phyloP scores from a whole-genome alignment of 2,888 invertebrate genomes.

The Anodontia alba region DNA sequence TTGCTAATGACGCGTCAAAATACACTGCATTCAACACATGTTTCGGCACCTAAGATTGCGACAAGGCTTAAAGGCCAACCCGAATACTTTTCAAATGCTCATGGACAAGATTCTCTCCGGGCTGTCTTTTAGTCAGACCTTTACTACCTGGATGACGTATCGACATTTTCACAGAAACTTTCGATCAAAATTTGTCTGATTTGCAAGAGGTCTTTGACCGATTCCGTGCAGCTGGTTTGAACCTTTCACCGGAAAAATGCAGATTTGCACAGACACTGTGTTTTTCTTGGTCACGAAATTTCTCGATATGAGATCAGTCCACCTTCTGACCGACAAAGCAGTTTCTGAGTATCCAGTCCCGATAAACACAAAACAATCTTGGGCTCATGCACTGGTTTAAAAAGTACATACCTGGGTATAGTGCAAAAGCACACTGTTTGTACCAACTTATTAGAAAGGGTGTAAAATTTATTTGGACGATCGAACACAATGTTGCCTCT shows the following conservation, averaged over 20 bases:
- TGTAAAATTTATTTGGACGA: conserved; percentile 4
- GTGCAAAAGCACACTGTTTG: conserved; percentile 4
- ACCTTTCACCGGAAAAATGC: conserved; percentile 20
- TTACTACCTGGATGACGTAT: conserved; percentile 46
- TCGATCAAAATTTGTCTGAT: conserved; percentile 37
- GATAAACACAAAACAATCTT: not conserved
- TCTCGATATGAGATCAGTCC: conserved; percentile 6
- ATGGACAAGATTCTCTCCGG: conserved; percentile 38
- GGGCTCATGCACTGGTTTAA: conserved; percentile 30
- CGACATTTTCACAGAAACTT: conserved; percentile 35
- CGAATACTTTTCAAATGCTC: conserved; percentile 41
- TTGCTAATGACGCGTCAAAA: conserved; percentile 10
- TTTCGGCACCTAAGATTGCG: conserved; percentile 33
- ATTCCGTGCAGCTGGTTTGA: conserved; percentile 18
- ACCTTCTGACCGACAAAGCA: conserved; percentile 8
- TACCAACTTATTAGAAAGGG: conserved; percentile 6
- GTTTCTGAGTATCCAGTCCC: conserved; percentile 19
- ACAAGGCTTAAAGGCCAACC: conserved; percentile 32
- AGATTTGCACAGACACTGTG: not conserved
- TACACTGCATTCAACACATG: conserved; percentile 38
- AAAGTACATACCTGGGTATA: conserved; percentile 25
- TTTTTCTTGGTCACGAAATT: conserved; percentile 49
- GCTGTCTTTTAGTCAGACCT: conserved; percentile 37
- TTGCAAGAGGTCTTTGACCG: conserved; percentile 25
- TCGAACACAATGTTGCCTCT: conserved; percentile 10